These are phyloP conservation scores for Aleiodes leptofemur DNA, from an alignment of 2,888 invertebrate species.

Conservation along the genomic window DNA sequence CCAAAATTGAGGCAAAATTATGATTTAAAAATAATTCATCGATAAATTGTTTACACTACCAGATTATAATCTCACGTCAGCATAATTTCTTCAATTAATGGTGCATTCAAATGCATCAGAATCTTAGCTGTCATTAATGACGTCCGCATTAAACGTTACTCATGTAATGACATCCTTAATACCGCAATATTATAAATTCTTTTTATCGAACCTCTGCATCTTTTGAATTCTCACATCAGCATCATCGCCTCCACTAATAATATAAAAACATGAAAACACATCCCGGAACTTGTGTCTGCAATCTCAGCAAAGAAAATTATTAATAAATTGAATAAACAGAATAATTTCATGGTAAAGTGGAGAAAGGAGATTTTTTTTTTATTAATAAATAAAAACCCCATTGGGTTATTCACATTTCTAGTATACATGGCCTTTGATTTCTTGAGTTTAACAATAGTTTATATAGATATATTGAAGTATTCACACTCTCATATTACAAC, in stretches of 20 bases:
- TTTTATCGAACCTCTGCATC: conserved; percentile 34
- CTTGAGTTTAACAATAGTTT: too few species aligned
- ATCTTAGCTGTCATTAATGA: conserved; percentile 11
- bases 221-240: conserved; percentile 27
- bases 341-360: not conserved
- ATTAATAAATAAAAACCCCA: too few species aligned
- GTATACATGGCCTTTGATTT: too few species aligned
- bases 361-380: too few species aligned
- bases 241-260: conserved; percentile 27
- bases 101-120: conserved; percentile 7
- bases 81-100: conserved; percentile 5
- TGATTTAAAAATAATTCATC: too few species aligned
- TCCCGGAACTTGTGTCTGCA: conserved; percentile 16
- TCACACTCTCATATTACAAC: too few species aligned
- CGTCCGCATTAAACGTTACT: conserved; percentile 4
- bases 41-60: too few species aligned
- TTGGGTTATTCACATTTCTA: too few species aligned
- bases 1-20: too few species aligned
- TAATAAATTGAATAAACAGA: not conserved
- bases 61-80: not conserved
- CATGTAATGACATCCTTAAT: not conserved
- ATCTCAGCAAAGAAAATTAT: conserved; percentile 7
- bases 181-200: conserved; percentile 9
- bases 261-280: conserved; percentile 35
- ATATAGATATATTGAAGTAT: too few species aligned